Evolutionary conservation across 2,113 vertebrate genomes (phyloP), one percentile per base, ranked within the genome.

Genomic region (Carlito syrichta): DNA sequence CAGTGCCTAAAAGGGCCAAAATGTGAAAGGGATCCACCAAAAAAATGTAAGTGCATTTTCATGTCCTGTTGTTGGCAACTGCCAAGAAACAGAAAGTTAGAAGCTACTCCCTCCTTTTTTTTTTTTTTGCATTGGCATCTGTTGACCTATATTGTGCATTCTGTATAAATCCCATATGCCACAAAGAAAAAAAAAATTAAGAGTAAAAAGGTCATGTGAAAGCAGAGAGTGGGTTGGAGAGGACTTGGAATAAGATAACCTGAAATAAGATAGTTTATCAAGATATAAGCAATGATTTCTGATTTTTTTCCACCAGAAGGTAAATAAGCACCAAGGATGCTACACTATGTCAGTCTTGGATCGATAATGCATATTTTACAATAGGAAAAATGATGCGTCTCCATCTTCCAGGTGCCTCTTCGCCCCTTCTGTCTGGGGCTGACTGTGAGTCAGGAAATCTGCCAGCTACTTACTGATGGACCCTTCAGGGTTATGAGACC

Each of bases 121-220:
- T 43, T 79, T 35, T 73, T 60, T 45, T 58, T 23, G 19, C 63
- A 23, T 20, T 92, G 78, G 16, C 60, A 50, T 85, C 54, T 71
- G n/a, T 62, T 95, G 87, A 83, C 79, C 35, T 79, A 35, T 74
- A 92, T 73, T 76, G 74, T 68, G 5, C 56, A 68, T 58, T 93
- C 54, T 73, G n/a, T 77, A 40, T 91, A 91, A 91, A 96, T 91
- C 88, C 52, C 73, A 60, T 48, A 66, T 73, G 74, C 30, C 54
- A 54, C n/a, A n/a, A n/a, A n/a, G n/a, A n/a, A n/a, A n/a, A n/a
- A 89, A 89, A 77, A 86, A 85, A 86, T 82, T n/a, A 60, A 86
- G 81, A 88, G 19, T 85, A 71, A 88, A 91, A 91, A 60, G 52
- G 35, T 91, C 48, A 82, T 5, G 35, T 60, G 48, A n/a, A 92